phyloP scores from a whole-genome alignment of 2,888 invertebrate species.

The Drosophila paucipuncta region DNA sequence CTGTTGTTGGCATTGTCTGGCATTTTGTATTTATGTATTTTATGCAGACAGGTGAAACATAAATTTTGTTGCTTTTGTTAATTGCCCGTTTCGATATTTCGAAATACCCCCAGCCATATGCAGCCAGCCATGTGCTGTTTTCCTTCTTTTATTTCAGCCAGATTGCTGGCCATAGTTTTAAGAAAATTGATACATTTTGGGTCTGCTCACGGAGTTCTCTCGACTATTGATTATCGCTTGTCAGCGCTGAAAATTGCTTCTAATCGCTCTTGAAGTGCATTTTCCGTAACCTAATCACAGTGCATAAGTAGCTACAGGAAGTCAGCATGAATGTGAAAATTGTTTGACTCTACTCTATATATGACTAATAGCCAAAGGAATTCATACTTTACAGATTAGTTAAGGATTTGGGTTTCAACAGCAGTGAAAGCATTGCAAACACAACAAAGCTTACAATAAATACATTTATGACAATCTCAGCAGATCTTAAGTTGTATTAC shows the following conservation, averaged over 20 bases:
- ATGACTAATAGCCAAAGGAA: slow-evolving; percentile 33
- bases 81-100: slow-evolving; percentile 69
- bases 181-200: slow-evolving; percentile 62
- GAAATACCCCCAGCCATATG: slow-evolving; percentile 40
- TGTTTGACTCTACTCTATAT: not conserved
- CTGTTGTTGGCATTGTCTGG: slow-evolving; percentile 63
- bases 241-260: slow-evolving; percentile 66
- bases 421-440: slow-evolving; percentile 7
- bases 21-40: slow-evolving; percentile 70
- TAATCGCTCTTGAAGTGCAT: slow-evolving; percentile 40
- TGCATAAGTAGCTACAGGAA: slow-evolving; percentile 37
- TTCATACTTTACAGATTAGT: slow-evolving; percentile 3
- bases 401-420: not conserved
- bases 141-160: slow-evolving; percentile 39
- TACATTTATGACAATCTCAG: slow-evolving; percentile 6
- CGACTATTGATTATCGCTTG: slow-evolving; percentile 72
- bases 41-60: slow-evolving; percentile 82
- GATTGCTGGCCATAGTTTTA: slow-evolving; percentile 37
- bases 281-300: slow-evolving; percentile 39
- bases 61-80: slow-evolving; percentile 79
- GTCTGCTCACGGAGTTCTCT: slow-evolving; percentile 11
- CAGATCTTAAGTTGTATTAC: slow-evolving; percentile 8
- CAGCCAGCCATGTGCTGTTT: slow-evolving; percentile 39
- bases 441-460: slow-evolving; percentile 12
- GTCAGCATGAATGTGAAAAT: slow-evolving; percentile 38